Evolutionary conservation across 1,140 invertebrate genomes (phyloP).

Genomic region (Saccostrea cuccullata): DNA sequence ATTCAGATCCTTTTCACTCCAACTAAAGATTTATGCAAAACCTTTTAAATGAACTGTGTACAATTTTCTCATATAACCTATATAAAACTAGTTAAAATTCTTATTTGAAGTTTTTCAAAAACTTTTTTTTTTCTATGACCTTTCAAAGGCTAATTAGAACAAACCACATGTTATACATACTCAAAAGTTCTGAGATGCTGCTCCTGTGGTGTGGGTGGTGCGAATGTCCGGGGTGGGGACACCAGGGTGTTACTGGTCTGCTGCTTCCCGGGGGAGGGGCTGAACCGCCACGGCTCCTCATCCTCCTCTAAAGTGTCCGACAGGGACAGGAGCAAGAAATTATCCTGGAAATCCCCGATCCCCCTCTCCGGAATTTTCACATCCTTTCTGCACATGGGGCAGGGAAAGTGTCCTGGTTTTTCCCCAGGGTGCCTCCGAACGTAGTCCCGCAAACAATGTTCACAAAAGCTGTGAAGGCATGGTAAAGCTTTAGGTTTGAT

Average conservation of each 20-base stretch:
- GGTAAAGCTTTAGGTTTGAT: conserved; percentile 87
- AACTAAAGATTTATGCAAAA: not conserved
- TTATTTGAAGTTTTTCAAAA: not conserved
- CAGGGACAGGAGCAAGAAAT: conserved; percentile 73
- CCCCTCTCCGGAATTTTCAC: conserved; percentile 71
- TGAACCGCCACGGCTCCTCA: conserved; percentile 52
- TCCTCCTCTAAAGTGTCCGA: conserved; percentile 73
- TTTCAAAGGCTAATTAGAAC: not conserved
- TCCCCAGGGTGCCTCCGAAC: conserved; percentile 70
- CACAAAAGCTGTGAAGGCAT: conserved; percentile 96
- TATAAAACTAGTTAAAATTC: not conserved
- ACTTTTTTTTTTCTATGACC: not conserved
- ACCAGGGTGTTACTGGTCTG: conserved; percentile 52
- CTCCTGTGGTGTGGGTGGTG: conserved; percentile 72
- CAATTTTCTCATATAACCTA: not conserved
- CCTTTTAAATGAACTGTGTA: not conserved
- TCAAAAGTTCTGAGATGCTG: conserved; percentile 66
- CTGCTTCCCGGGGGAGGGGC: conserved; percentile 15
- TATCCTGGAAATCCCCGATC: conserved; percentile 74
- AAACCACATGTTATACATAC: conserved; percentile 60
- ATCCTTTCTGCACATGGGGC: conserved; percentile 77
- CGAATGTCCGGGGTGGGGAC: conserved; percentile 68
- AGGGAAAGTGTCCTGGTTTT: conserved; percentile 72
- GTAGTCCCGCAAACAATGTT: conserved; percentile 85
- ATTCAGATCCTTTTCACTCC: too few relatives aligned